phyloP scores from a whole-genome alignment of 2,797 vertebrate genomes.

The Esox masquinongy region DNA sequence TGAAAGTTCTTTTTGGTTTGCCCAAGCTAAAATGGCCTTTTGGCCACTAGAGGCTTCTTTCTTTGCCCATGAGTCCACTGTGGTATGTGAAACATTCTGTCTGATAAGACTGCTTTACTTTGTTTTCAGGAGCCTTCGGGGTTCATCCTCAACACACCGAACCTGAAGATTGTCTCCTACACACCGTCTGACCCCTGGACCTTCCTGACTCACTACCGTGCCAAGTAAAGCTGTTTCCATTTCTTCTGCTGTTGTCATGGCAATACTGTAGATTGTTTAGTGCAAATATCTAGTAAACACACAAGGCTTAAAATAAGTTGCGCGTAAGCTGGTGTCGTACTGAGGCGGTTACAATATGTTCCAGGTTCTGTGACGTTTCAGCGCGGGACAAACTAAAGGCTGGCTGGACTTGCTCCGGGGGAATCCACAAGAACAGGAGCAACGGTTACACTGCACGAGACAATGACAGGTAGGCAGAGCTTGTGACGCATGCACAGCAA shows the following conservation, averaged over 20 bases:
- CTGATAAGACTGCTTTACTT: constrained; percentile 24
- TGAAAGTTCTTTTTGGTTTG: no score
- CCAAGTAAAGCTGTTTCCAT: constrained; percentile 50
- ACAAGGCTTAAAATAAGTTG: no score
- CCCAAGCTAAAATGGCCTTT: no score
- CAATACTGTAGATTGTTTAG: no score
- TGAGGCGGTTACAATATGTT: neutral
- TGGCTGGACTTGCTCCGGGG: neutral
- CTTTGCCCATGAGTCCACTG: neutral
- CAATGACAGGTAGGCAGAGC: neutral
- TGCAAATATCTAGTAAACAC: no score
- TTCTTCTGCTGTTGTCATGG: neutral
- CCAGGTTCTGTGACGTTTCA: neutral
- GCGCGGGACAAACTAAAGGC: neutral
- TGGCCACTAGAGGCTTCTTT: no score
- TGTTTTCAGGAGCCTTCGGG: constrained; percentile 60
- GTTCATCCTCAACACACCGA: constrained; percentile 52
- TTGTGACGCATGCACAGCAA: no score
- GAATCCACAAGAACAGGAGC: neutral
- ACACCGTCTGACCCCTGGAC: constrained; percentile 43
- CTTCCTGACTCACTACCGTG: constrained; percentile 59
- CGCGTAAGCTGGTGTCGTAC: neutral
- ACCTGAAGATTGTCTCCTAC: constrained; percentile 39
- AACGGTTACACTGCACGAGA: neutral
- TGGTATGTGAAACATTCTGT: neutral